Evolutionary conservation across 92 coral and sea anemone genomes (phyloP).

Genomic region (Paramuricea clavata): DNA sequence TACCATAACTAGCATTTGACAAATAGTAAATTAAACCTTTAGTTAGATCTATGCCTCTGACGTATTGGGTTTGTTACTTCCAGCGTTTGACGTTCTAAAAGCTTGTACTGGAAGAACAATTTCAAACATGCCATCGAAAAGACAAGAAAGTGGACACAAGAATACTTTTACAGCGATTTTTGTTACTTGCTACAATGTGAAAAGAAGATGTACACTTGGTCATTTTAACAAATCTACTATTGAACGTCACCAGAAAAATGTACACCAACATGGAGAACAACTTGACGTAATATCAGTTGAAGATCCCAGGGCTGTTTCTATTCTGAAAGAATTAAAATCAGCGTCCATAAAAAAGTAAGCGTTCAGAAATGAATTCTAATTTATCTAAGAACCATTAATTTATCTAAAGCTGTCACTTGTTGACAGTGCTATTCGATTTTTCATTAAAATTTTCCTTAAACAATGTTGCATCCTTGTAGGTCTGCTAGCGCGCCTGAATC

Average conservation of each 20-base stretch:
- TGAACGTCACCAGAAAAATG: not conserved
- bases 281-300: not conserved
- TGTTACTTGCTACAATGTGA: not conserved
- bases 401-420: no score
- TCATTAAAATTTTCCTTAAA: not conserved
- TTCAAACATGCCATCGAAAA: not conserved
- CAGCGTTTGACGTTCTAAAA: not conserved
- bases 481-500: not conserved
- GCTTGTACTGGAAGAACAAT: not conserved
- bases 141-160: conserved; percentile 16
- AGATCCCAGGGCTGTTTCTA: conserved; percentile 19
- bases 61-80: no score
- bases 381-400: not conserved
- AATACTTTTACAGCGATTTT: not conserved
- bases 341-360: not conserved
- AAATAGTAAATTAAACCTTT: no score
- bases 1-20: no score
- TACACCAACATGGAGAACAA: not conserved
- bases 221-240: not conserved
- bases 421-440: no score
- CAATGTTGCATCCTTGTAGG: not conserved
- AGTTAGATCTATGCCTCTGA: no score
- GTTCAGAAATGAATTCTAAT: not conserved
- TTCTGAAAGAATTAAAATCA: not conserved
- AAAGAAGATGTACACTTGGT: not conserved